Base-by-base conservation (phyloP, 2,888 invertebrate species). In the Sarcophaga subvicina region DNA sequence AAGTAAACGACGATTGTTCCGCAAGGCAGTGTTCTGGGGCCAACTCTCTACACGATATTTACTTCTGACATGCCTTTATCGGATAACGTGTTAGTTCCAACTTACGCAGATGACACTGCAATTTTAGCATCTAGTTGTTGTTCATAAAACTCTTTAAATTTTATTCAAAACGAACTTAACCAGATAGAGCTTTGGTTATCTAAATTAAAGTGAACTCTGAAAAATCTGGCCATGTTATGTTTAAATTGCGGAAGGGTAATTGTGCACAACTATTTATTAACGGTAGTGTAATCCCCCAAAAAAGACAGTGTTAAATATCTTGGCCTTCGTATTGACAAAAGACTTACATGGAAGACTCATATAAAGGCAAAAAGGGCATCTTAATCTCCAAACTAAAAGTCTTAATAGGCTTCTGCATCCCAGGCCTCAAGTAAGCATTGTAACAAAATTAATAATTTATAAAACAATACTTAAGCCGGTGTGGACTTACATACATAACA, bases 101-200 rank as follows among this genome's bases (percentile, higher is more conserved):
- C 78, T 12, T 78, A 67, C 20, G 78, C 78, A 11, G 78, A 67
- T 67, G 67, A 78, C 45, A 78, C 78, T 6, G 78, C 78, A 25
- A n/a, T 78, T 25, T 25, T 72, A n/a, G 14, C 27, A 22, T 54
- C 3, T 63, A 25, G 22, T 11, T 11, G 3, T 4, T 17, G 60
- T 60, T 11, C 20, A 10, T 4, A 0, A n/a, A 62, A 62, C 17
- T 12, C 62, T 17, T 20, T 8, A 22, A 62, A 62, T 62, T n/a
- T 62, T 10, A 22, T 62, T n/a, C n/a, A 62, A 62, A 62, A 20
- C 10, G 20, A 62, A 62, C 20, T 22, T n/a, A 62, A 22, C 5
- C 8, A 62, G 17, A 62, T n/a, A 20, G 20, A 62, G 10, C 3
- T 20, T 62, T 62, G 20, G 11, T 62, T 62, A 62, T 10, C 10